Evolutionary conservation across 2,888 invertebrate species (phyloP), one percentile per base, ranked within the genome.

Genomic region (Terebella lapidaria): DNA sequence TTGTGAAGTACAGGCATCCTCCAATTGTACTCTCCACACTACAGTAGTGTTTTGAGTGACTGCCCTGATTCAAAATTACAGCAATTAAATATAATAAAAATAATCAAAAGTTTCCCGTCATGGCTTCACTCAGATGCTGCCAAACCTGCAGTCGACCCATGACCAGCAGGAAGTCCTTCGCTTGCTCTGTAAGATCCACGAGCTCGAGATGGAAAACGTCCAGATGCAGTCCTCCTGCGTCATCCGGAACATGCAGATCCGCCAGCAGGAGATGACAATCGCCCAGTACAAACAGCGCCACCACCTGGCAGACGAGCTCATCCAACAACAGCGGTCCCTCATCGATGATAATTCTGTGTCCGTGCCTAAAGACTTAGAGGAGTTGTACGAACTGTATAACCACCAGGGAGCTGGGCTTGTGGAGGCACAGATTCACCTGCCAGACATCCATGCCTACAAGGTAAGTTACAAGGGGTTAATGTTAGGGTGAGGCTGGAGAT

Each of bases 131-230:
- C 27, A 58, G 57, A 25, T 26, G 27, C 5, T 61, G 27, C 60
- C 55, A 20, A 20, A 55, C 1, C 26, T 27, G 15, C 24, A 24
- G n/a, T 18, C 20, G n/a, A 28, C 24, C 63, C 90, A 91, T 57
- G 92, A 94, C 67, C 94, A 96, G 81, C 85, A 91, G 47, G 95
- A 96, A 77, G 87, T 95, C 59, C 81, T 92, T 61, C 88, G 90
- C 25, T 83, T 96, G 54, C 87, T 96, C 78, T 91, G 93, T 73
- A 87, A 91, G 68, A 93, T 95, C 45, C 94, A 95, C 77, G 92
- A 94, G 81, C 84, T 94, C 59, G 95, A 95, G 82, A 93, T 94
- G 0, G 92, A 94, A 79, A 95, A 81, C 62, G 73, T 81, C 29
- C 93, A 94, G 70, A 84, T 94, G 71, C 92, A 93, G 81, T 91